Percentiles rank a stretch among this genome's conserved stretches.
These are phyloP conservation scores for Endomychus coccineus DNA, from an alignment of 2,888 invertebrate genomes.

Conservation along the genomic window DNA sequence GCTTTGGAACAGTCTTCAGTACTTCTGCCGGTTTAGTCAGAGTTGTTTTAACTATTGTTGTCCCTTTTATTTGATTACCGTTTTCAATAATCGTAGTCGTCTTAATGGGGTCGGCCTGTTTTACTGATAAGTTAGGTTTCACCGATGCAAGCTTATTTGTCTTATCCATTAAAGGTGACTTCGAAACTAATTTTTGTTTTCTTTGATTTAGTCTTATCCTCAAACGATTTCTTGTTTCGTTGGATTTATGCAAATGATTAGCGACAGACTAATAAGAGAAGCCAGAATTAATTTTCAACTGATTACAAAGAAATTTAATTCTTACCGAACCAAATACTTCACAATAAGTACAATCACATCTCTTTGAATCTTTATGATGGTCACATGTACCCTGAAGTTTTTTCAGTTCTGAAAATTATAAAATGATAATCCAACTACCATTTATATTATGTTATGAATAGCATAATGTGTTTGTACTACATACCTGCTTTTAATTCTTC, in stretches of 20 bases:
- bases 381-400: slow-evolving; percentile 28
- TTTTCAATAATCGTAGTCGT: slow-evolving; percentile 4
- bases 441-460: slow-evolving; percentile 3
- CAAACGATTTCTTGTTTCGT: slow-evolving; percentile 38
- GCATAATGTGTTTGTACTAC: too few relatives aligned
- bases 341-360: slow-evolving; percentile 40
- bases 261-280: slow-evolving; percentile 20
- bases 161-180: slow-evolving; percentile 8
- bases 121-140: slow-evolving; percentile 4
- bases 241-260: slow-evolving; percentile 27
- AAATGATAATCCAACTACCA: slow-evolving; percentile 7
- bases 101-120: slow-evolving; percentile 4
- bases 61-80: too few relatives aligned
- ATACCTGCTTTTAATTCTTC: slow-evolving; percentile 24
- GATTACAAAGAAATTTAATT: slow-evolving; percentile 11
- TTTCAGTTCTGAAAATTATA: slow-evolving; percentile 24
- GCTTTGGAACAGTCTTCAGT: slow-evolving; percentile 2
- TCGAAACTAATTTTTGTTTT: slow-evolving; percentile 11
- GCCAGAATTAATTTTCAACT: too few relatives aligned
- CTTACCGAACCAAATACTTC: slow-evolving; percentile 39
- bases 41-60: too few relatives aligned
- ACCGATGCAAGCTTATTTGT: slow-evolving; percentile 7
- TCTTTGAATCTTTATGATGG: slow-evolving; percentile 36
- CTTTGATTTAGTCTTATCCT: slow-evolving; percentile 37
- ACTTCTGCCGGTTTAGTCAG: too few relatives aligned